These are phyloP conservation scores for Falco biarmicus DNA, from an alignment of 2,797 vertebrate genomes.

Conservation along the genomic window DNA sequence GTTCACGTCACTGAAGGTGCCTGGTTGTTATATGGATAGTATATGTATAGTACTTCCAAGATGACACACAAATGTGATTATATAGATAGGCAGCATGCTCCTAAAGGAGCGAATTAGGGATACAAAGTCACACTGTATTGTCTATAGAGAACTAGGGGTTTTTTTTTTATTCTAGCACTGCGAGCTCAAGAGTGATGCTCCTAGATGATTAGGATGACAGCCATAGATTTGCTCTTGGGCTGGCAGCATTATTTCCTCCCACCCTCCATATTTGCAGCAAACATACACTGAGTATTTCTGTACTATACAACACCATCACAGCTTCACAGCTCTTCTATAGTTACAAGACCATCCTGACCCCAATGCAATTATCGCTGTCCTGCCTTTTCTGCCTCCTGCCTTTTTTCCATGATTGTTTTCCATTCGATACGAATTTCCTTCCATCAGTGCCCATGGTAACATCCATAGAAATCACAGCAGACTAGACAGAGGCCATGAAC, in stretches of 20 bases:
- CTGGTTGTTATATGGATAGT: not conserved
- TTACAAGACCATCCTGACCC: not conserved
- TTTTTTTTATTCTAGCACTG: not conserved
- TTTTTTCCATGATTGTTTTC: slow-evolving; percentile 36
- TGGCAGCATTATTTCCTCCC: not conserved
- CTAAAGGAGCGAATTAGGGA: not conserved
- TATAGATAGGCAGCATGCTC: not conserved
- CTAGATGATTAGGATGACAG: not conserved
- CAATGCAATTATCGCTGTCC: not conserved
- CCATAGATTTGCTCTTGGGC: not conserved
- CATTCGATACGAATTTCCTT: slow-evolving; percentile 50
- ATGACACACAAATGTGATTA: not conserved
- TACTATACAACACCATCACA: not conserved
- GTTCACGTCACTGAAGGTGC: not conserved
- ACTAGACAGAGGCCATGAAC: slow-evolving; percentile 18
- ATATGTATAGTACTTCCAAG: not conserved
- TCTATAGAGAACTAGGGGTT: not conserved
- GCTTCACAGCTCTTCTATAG: not conserved
- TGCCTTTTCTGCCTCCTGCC: not conserved
- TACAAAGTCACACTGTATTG: not conserved
- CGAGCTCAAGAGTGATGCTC: not conserved
- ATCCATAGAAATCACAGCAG: slow-evolving; percentile 55
- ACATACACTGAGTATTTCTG: not conserved
- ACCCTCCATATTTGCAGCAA: not conserved
- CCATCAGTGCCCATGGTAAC: slow-evolving; percentile 76